These are phyloP conservation scores for Leptocoma aspasia DNA, from an alignment of 2,113 vertebrate genomes.

Conservation along the genomic window DNA sequence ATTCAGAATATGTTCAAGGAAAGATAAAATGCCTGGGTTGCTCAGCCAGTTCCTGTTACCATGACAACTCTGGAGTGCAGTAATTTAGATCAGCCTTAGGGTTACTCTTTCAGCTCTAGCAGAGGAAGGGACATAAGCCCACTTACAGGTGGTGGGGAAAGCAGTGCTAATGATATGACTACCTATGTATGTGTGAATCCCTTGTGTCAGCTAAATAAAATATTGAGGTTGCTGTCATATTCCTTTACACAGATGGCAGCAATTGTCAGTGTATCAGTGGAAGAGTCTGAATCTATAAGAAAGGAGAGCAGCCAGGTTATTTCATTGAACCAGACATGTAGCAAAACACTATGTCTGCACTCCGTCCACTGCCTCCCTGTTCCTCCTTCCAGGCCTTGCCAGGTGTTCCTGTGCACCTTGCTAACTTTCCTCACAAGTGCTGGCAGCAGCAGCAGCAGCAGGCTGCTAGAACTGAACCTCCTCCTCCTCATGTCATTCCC, in stretches of 20 bases:
- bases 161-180: neutral
- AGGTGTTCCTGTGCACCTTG: neutral
- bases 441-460: neutral
- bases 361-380: neutral
- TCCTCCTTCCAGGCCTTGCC: neutral
- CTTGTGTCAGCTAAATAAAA: neutral
- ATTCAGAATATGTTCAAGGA: neutral
- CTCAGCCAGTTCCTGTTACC: slow-evolving; percentile 20
- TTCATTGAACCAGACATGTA: neutral
- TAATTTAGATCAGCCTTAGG: slow-evolving; percentile 37
- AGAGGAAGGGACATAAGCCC: neutral
- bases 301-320: neutral
- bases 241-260: neutral
- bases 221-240: neutral
- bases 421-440: neutral
- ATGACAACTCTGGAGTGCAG: slow-evolving; percentile 18
- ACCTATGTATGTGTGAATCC: neutral
- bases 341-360: neutral
- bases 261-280: neutral
- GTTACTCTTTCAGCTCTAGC: neutral
- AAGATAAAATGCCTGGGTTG: slow-evolving; percentile 25
- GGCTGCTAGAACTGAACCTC: neutral
- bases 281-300: neutral
- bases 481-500: neutral
- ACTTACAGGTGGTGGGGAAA: neutral